These are phyloP conservation scores for Sabatieria punctata DNA, from an alignment of 2,888 invertebrate genomes.

Conservation along the genomic window DNA sequence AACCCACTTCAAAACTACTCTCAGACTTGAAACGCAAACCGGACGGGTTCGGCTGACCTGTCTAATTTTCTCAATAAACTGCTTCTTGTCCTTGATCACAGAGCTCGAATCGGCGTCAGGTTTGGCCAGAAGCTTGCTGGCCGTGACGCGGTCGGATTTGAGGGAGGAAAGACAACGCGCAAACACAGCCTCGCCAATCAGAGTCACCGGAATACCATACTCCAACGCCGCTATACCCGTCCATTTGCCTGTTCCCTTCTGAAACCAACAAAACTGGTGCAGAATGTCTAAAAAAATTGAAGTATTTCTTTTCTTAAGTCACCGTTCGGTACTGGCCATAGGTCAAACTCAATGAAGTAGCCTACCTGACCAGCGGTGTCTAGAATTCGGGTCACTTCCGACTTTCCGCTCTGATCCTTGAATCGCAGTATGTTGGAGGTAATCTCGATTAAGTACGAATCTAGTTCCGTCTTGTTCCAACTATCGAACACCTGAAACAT, in stretches of 20 bases:
- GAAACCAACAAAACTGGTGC: constrained; percentile 29
- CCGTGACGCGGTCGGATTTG: constrained; percentile 64
- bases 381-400: constrained; percentile 70
- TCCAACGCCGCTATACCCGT: constrained; percentile 89
- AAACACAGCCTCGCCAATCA: constrained; percentile 96
- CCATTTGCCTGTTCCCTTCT: constrained; percentile 99
- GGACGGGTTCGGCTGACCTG: too few relatives aligned
- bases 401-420: constrained; percentile 62
- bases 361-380: constrained; percentile 65
- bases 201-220: constrained; percentile 87
- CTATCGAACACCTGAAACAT: constrained; percentile 56
- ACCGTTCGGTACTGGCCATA: too few relatives aligned
- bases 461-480: constrained; percentile 87
- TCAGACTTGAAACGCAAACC: too few relatives aligned
- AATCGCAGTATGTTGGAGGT: constrained; percentile 80
- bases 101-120: constrained; percentile 39
- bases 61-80: constrained; percentile 64
- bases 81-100: constrained; percentile 53
- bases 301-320: too few relatives aligned
- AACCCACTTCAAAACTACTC: too few relatives aligned
- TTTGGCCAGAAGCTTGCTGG: constrained; percentile 45
- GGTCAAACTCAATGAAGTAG: too few relatives aligned
- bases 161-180: constrained; percentile 83
- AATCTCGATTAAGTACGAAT: constrained; percentile 93
- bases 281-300: too few relatives aligned